These are phyloP conservation scores for Drosophila prosaltans DNA, from an alignment of 1,140 invertebrate species.

Conservation along the genomic window DNA sequence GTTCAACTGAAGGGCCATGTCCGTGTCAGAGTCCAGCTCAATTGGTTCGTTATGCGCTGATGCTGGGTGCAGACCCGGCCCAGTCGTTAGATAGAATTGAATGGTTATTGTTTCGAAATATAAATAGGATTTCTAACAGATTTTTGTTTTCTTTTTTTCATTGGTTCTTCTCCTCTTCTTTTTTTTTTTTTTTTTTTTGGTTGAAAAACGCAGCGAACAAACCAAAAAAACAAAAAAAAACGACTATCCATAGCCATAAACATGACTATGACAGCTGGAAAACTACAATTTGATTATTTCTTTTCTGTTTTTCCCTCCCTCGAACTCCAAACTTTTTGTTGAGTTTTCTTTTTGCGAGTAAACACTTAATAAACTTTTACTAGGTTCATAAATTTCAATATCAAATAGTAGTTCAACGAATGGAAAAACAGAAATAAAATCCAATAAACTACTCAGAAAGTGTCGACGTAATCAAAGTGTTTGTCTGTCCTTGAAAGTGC, in stretches of 20 bases:
- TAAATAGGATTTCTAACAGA: conserved; percentile 79
- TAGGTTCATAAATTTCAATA: conserved; percentile 51
- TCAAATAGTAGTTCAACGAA: conserved; percentile 17
- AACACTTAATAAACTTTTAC: conserved; percentile 47
- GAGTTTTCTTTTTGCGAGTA: conserved; percentile 28
- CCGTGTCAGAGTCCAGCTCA: conserved; percentile 60
- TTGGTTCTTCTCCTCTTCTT: neutral
- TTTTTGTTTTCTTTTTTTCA: conserved; percentile 42
- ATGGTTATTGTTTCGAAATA: conserved; percentile 82
- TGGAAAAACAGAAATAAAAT: neutral
- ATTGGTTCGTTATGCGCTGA: conserved; percentile 75
- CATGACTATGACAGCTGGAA: conserved; percentile 63
- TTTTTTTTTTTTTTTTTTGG: conserved; percentile 38
- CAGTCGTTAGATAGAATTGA: conserved; percentile 80
- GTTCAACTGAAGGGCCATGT: conserved; percentile 24
- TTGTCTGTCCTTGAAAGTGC: neutral
- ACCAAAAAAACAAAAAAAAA: neutral
- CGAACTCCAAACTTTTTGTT: neutral
- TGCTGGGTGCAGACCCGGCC: conserved; percentile 37
- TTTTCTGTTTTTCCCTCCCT: conserved; percentile 1
- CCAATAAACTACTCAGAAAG: neutral
- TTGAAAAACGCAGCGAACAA: neutral
- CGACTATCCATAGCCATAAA: conserved; percentile 1
- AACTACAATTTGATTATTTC: conserved; percentile 76
- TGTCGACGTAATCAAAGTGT: neutral